phyloP scores from a whole-genome alignment of 2,797 vertebrate genomes.

The Sitta carolinensis region DNA sequence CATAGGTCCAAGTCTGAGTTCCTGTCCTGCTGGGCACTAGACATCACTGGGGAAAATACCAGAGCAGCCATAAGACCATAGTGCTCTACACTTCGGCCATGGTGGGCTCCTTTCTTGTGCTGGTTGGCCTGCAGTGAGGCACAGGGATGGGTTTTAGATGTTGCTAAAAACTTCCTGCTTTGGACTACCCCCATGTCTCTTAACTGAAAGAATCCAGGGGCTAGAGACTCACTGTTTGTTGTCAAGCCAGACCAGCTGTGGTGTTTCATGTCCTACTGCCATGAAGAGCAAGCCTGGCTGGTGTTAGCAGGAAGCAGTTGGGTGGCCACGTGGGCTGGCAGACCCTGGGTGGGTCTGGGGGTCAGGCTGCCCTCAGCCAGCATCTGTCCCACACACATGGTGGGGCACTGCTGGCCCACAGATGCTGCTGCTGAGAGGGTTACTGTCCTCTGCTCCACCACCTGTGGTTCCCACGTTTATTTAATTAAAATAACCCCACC shows the following conservation, averaged over 20 bases:
- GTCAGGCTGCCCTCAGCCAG: not conserved
- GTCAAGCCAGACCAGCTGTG: not conserved
- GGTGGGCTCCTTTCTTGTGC: not conserved
- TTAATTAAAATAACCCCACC: not conserved
- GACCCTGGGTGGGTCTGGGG: not conserved
- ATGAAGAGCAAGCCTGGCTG: not conserved
- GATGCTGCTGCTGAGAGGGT: not conserved
- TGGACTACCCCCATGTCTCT: not conserved
- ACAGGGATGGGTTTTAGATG: not conserved
- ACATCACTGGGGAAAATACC: not conserved
- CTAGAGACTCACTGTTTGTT: not conserved
- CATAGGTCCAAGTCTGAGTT: not conserved
- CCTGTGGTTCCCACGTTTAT: not conserved
- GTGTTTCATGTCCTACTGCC: not conserved
- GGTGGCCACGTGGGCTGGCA: rapidly evolving
- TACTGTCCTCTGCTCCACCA: not conserved
- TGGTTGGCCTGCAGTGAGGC: not conserved
- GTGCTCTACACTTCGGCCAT: rapidly evolving
- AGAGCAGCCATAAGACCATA: not conserved
- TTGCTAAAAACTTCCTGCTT: not conserved
- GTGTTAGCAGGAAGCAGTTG: not conserved
- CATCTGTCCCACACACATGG: rapidly evolving
- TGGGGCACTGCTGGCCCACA: not conserved
- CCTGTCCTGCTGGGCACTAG: not conserved
- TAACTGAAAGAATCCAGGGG: not conserved